phyloP scores from a whole-genome alignment of 2,113 vertebrate species.

The Falco punctatus region DNA sequence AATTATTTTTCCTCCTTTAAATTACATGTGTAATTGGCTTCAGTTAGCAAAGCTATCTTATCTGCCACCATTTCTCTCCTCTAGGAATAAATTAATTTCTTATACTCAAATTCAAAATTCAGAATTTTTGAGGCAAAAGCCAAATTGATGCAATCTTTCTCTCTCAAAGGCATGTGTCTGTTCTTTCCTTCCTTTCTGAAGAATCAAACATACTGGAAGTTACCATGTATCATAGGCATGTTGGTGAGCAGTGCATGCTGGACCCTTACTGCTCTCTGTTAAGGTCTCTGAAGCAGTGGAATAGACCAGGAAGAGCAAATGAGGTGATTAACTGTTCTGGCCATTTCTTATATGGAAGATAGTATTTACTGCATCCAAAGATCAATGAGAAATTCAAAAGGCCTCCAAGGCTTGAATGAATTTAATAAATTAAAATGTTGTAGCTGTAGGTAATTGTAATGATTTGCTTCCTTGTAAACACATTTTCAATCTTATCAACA shows the following conservation, averaged over 20 bases:
- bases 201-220: neutral
- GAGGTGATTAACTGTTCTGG: neutral
- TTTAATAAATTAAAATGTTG: neutral
- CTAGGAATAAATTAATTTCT: neutral
- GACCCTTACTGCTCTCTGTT: neutral
- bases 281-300: neutral
- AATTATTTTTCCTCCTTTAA: neutral
- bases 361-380: neutral
- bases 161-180: rapidly evolving
- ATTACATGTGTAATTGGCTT: neutral
- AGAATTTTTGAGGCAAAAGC: neutral
- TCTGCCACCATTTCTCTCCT: neutral
- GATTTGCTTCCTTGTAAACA: neutral
- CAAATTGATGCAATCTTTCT: neutral
- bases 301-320: neutral
- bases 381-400: neutral
- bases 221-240: rapidly evolving
- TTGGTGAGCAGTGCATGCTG: neutral
- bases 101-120: neutral
- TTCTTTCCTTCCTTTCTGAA: neutral
- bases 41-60: neutral
- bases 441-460: neutral
- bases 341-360: neutral
- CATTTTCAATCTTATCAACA: neutral
- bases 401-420: neutral